Percentiles rank a stretch among this genome's conserved stretches.
Evolutionary conservation across 2,113 vertebrate species (phyloP).

Genomic region (Carettochelys insculpta): DNA sequence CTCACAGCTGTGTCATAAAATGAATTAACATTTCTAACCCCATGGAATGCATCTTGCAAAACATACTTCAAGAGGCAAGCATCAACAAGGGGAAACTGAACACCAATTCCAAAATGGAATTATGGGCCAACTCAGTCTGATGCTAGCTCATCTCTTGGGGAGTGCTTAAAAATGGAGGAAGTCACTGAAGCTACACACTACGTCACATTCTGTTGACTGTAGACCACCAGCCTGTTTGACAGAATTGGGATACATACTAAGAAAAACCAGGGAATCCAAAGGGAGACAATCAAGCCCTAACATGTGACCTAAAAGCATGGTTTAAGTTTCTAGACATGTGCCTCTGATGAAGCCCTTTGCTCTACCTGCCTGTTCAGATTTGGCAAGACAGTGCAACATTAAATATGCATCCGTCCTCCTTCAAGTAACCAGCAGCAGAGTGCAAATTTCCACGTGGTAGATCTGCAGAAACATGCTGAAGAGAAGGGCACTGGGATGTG

Average conservation of each 20-base stretch:
- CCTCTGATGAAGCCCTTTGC: background rate
- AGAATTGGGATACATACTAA: background rate
- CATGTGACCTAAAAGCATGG: background rate
- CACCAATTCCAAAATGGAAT: background rate
- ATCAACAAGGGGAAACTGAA: background rate
- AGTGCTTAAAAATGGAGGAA: background rate
- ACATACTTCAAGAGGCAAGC: background rate
- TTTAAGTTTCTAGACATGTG: background rate
- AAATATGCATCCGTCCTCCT: background rate
- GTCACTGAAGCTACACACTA: background rate
- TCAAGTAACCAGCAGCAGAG: background rate
- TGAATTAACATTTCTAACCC: background rate
- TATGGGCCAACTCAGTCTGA: background rate
- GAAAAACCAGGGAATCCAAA: background rate
- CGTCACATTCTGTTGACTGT: no score
- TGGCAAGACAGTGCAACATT: background rate
- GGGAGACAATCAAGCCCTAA: background rate
- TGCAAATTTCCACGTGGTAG: background rate
- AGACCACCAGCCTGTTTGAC: background rate
- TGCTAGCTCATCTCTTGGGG: background rate
- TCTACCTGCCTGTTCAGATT: background rate
- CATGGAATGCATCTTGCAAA: background rate
- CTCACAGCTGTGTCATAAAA: rapidly evolving
- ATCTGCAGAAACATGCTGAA: background rate
- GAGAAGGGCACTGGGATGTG: background rate